Evolutionary conservation across 92 coral and sea anemone species (phyloP), one percentile per base, ranked within the genome.

Genomic region (Virgularia gustaviana): DNA sequence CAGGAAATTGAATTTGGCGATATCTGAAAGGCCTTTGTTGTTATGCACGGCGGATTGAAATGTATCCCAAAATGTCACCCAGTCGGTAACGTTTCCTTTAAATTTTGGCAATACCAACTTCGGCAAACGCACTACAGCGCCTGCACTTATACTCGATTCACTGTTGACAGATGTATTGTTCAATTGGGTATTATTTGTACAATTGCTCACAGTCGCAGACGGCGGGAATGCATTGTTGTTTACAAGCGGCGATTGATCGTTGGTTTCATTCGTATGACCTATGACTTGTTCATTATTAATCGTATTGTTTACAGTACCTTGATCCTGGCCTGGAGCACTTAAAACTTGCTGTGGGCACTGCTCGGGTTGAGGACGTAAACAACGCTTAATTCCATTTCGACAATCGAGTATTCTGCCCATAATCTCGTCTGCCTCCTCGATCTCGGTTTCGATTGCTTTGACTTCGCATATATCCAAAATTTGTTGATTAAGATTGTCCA

Each of bases 1-100:
- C 1, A 65, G 29, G 30, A 39, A 65, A 38, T 65, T 65, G 18
- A 39, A 65, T 44, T 83, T 83, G 65, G 78, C 77, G 35, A 83
- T 70, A 39, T 78, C 52, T 1, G 71, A 53, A 15, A 79, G 27
- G 2, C 49, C 37, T 5, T 56, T n/a, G 37, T 64, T 78, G 7
- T 24, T 7, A 27, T 78, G 63, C 4, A 83, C 65, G 1, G 72
- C 56, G 8, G 52, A 36, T 27, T 65, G 29, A 28, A 65, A 65
- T 0, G 31, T 18, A 11, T 43, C 72, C 72, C 72, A 65, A 41
- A 65, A 65, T 2, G 72, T 24, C 18, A 22, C 4, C 29, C 45
- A 65, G 19, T 43, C 44, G 25, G 72, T 65, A 1, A 43, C 18
- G 12, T 65, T 47, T 41, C 72, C 56, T n/a, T 38, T 65, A 13